Conservation (phyloP, 1,140 invertebrate genomes). For the Drosophila sturtevanti region DNA sequence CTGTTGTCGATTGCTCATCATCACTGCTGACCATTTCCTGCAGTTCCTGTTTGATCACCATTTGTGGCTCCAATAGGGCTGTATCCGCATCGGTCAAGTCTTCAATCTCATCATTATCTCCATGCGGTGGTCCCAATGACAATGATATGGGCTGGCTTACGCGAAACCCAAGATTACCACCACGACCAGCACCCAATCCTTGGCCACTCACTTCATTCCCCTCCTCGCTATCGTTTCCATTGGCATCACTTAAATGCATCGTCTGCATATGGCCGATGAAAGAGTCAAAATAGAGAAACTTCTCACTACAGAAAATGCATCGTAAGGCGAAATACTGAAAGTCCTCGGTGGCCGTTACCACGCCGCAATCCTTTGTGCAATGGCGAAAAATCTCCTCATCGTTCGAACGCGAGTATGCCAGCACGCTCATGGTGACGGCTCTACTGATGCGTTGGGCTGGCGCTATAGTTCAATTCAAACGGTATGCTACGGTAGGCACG, state of each 20-base stretch:
- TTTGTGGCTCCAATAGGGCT: slow-evolving; percentile 70
- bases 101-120: slow-evolving; percentile 57
- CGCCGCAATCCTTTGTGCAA: slow-evolving; percentile 78
- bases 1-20: not conserved
- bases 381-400: slow-evolving; percentile 77
- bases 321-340: slow-evolving; percentile 77
- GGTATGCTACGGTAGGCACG: no score
- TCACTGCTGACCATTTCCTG: slow-evolving; percentile 61
- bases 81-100: slow-evolving; percentile 73
- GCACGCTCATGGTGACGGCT: slow-evolving; percentile 70
- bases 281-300: slow-evolving; percentile 79
- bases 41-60: slow-evolving; percentile 78
- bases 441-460: slow-evolving; percentile 19
- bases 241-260: slow-evolving; percentile 55
- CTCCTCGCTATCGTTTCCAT: slow-evolving; percentile 27
- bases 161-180: slow-evolving; percentile 14
- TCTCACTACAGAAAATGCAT: slow-evolving; percentile 70
- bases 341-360: slow-evolving; percentile 78
- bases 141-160: slow-evolving; percentile 50
- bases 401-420: slow-evolving; percentile 81
- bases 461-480: not conserved
- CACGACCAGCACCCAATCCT: not conserved
- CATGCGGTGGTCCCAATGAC: slow-evolving; percentile 19
- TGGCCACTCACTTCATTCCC: slow-evolving; percentile 22
- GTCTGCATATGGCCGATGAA: slow-evolving; percentile 80